Evolutionary conservation across 2,888 invertebrate species (phyloP), one percentile per base, ranked within the genome.

Genomic region (Coenonympha glycerion): DNA sequence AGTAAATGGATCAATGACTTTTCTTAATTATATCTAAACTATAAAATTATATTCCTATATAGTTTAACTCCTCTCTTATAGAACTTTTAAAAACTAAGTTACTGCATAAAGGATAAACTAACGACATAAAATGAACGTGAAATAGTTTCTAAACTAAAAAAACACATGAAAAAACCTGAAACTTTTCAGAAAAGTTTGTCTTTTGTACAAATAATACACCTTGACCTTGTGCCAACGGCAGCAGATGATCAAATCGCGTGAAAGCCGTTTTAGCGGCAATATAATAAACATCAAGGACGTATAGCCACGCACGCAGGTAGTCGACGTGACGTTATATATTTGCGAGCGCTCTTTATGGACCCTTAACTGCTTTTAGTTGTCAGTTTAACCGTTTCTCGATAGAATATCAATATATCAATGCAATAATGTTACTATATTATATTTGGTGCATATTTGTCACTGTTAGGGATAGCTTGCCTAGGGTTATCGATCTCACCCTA

Each of bases 191-290:
- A 34, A 34, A 8, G 33, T 33, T n/a, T 33, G 13, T 11, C 24
- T 15, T 22, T 39, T 39, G 3, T 24, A 11, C 13, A 13, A 21
- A 21, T 45, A 45, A 34, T 47, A 33, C 37, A 45, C 57, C 31
- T 53, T 52, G 58, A 61, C 66, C 64, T 63, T 64, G 58, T 18
- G 21, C 31, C 15, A 26, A 39, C 37, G 30, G 34, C 45, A 36
- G 50, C 42, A 37, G 53, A 56, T 48, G 56, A 56, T 30, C 41
- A 45, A 21, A 41, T 56, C 53, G 56, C 56, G 56, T 56, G 56
- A 56, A 56, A 41, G 31, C 3, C 13, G 37, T 28, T 19, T 31
- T 26, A 41, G 31, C 19, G 9, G 15, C 16, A 22, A 39, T 39
- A 15, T 47, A 39, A 30, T 47, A 44, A 21, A 49, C 30, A 39